Conservation (phyloP, 1,140 invertebrate species). For the Sminthurinus signatus region DNA sequence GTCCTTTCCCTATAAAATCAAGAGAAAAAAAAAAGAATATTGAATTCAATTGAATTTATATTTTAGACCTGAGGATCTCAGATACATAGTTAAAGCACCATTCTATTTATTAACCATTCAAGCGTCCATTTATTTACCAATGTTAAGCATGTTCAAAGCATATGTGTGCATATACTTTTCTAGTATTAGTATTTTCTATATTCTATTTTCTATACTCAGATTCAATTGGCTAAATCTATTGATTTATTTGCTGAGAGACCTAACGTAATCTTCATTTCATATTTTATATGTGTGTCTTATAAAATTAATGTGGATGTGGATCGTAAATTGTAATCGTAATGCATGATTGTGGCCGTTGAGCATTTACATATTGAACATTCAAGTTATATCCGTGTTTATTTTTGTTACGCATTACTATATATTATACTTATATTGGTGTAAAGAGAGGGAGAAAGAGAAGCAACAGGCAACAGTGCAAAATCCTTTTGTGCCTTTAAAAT, state of each 20-base stretch:
- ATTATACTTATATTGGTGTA: no score
- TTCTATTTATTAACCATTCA: neutral
- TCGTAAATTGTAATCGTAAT: no score
- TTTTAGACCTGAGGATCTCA: neutral
- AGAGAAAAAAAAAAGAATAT: neutral
- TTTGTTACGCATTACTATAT: no score
- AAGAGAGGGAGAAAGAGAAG: neutral
- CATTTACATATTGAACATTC: neutral
- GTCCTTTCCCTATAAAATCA: slow-evolving; percentile 7
- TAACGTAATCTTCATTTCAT: no score
- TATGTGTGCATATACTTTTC: neutral
- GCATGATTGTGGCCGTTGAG: no score
- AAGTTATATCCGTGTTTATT: neutral
- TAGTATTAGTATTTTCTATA: neutral
- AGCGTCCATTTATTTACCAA: slow-evolving; percentile 2
- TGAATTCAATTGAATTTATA: slow-evolving; percentile 10
- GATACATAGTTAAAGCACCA: neutral
- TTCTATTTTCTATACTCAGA: neutral
- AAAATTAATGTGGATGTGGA: no score
- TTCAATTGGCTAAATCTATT: neutral
- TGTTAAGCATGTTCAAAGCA: neutral
- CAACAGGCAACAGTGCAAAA: slow-evolving; percentile 4
- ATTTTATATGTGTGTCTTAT: no score
- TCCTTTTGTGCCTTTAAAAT: neutral
- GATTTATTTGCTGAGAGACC: no score